Evolutionary conservation across 2,113 vertebrate species (phyloP), one percentile per base, ranked within the genome.

Genomic region (Sakesphorus luctuosus): DNA sequence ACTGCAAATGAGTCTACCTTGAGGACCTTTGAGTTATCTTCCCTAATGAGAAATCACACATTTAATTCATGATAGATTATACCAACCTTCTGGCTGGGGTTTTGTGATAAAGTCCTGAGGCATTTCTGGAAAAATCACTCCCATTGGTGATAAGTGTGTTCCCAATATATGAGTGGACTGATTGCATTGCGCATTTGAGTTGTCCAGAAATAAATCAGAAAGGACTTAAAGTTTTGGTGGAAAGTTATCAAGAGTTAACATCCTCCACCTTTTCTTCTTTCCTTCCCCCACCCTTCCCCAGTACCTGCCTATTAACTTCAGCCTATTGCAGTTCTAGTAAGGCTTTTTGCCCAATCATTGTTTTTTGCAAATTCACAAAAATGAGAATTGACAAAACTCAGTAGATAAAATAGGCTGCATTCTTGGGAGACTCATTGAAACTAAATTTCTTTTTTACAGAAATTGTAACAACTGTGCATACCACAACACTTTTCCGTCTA

Each of bases 11-110:
- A 93, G 38, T 61, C 71, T 90, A 31, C 78, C 55, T 88, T 4
- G 1, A 83, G 77, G 55, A 83, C 72, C 89, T 83, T 76, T 84
- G 80, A 93, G 83, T 90, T 96, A 74, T 55, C 69, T 89, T 89
- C 66, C 52, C 66, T 92, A 77, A 88, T 78, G 61, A 74, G 74
- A 82, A 79, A 94, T 76, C 62, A 69, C 81, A 75, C 44, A 9
- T 91, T 95, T 94, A 90, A 90, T 96, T 87, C 4, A 35, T 44
- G 75, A 55, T 43, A 67, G 61, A 89, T 95, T 89, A 65, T 25
- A 77, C 33, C 77, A 78, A 28, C 36, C 71, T 80, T 77, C 69
- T 80, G 72, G 38, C 13, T 89, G 24, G 49, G 49, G 17, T 72
- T 91, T 90, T 75, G 63, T 46, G 69, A 6, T 68, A 18, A 76